Evolutionary conservation across 2,888 invertebrate species (phyloP), one percentile per base, ranked within the genome.

Genomic region (Idaea straminata): DNA sequence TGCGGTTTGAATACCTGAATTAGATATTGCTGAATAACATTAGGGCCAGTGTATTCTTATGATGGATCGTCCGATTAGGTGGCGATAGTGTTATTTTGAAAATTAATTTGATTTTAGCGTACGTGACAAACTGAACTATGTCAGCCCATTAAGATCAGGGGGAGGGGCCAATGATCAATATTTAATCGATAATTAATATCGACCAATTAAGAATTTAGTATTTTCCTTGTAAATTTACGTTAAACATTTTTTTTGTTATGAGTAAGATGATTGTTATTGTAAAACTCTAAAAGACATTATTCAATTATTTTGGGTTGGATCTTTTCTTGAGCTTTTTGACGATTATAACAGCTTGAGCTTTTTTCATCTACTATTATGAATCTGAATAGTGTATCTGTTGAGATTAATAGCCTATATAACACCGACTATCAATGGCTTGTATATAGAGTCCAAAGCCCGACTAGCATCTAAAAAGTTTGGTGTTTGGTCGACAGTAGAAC

Each of bases 91-190:
- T 77, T 81, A 81, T 79, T 78, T 79, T 75, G 69, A 71, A 74
- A 73, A 80, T 71, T 70, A 75, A 78, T 81, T 82, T 77, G 70
- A 72, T 71, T 67, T 60, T 69, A 74, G 86, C 83, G 82, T 90
- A 89, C 90, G 89, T 91, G 91, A 89, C 89, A 77, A 76, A 80
- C 65, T 64, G 76, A 89, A 87, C 78, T 88, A 83, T 87, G 88
- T 88, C 88, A 86, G 63, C 63, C 71, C 74, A 82, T 87, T 83
- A 82, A 71, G 72, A 69, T 69, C 66, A 74, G 72, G 73, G 77
- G 79, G 77, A 75, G 73, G 77, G 72, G 69, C 66, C 62, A 61
- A 38, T 76, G 75, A 84, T 81, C 71, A 78, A 68, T 66, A 75
- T 74, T 83, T 85, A 87, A 89, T 88, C 72, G 80, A 69, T 80